phyloP scores from a whole-genome alignment of 2,797 vertebrate species.

The Eulemur coronatus region DNA sequence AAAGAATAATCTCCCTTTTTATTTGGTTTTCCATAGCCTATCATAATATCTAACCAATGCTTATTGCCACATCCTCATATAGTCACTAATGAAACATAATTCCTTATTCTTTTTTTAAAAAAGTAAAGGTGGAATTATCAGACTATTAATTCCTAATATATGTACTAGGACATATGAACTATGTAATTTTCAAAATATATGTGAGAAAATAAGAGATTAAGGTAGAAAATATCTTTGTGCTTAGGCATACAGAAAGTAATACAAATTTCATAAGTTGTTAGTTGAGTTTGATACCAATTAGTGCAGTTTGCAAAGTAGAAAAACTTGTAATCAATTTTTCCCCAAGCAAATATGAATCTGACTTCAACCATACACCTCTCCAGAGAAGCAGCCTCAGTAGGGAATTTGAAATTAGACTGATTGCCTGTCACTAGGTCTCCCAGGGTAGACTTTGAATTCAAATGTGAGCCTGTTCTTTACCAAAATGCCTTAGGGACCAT shows the following conservation, averaged over 20 bases:
- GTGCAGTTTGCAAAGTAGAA: conserved; percentile 52
- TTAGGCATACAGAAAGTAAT: conserved; percentile 48
- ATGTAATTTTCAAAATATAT: neutral
- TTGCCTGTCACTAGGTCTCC: conserved; percentile 31
- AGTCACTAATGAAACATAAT: neutral
- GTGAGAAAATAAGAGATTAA: neutral
- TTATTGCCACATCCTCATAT: neutral
- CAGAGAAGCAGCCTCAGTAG: conserved; percentile 40
- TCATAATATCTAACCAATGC: neutral
- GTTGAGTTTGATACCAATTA: conserved; percentile 58
- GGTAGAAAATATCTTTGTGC: neutral
- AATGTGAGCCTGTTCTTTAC: conserved; percentile 53
- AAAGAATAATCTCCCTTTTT: neutral
- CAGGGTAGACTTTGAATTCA: conserved; percentile 36
- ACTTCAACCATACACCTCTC: conserved; percentile 40
- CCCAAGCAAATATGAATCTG: conserved; percentile 60
- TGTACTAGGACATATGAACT: neutral
- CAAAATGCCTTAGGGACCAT: conserved; percentile 56
- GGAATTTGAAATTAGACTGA: conserved; percentile 55
- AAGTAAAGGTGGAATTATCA: neutral
- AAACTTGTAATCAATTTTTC: conserved; percentile 52
- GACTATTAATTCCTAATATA: neutral
- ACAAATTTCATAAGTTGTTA: conserved; percentile 52
- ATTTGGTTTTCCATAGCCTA: neutral
- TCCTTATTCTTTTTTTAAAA: neutral